Evolutionary conservation across 2,113 vertebrate genomes (phyloP).

Genomic region (Hippopotamus amphibius): DNA sequence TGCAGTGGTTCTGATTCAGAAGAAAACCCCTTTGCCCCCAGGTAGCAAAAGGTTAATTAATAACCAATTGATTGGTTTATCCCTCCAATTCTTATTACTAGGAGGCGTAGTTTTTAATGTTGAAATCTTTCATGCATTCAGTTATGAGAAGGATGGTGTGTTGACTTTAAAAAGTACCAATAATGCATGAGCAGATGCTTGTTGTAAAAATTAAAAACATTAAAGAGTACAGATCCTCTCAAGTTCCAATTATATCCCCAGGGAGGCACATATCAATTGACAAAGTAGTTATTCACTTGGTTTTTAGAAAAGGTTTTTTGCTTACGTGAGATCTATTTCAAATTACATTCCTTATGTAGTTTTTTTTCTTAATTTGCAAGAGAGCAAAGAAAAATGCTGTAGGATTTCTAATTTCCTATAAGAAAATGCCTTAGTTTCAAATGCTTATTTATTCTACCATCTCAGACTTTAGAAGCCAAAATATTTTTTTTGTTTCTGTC

Average conservation of each 20-base stretch:
- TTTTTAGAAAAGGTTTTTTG: background rate
- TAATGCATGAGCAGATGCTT: background rate
- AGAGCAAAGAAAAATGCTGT: background rate
- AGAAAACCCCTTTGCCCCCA: constrained; percentile 98
- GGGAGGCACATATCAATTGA: background rate
- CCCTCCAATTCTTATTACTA: background rate
- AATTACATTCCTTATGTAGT: background rate
- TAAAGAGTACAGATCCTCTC: background rate
- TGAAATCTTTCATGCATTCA: background rate
- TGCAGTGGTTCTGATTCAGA: constrained; percentile 98
- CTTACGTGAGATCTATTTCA: background rate
- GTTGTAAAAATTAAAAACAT: background rate
- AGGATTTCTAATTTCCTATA: background rate
- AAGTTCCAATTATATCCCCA: background rate
- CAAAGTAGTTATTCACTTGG: background rate
- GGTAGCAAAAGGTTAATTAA: constrained; percentile 86
- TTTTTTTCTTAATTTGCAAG: background rate
- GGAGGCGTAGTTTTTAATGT: background rate
- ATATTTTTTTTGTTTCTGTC: background rate
- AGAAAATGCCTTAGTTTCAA: background rate
- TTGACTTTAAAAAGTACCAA: background rate
- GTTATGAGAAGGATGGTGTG: background rate
- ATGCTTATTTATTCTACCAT: background rate
- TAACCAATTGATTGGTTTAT: constrained; percentile 7
- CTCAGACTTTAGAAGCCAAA: background rate